Conservation (phyloP, 92 coral and sea anemone genomes). For the Porites divaricata region DNA sequence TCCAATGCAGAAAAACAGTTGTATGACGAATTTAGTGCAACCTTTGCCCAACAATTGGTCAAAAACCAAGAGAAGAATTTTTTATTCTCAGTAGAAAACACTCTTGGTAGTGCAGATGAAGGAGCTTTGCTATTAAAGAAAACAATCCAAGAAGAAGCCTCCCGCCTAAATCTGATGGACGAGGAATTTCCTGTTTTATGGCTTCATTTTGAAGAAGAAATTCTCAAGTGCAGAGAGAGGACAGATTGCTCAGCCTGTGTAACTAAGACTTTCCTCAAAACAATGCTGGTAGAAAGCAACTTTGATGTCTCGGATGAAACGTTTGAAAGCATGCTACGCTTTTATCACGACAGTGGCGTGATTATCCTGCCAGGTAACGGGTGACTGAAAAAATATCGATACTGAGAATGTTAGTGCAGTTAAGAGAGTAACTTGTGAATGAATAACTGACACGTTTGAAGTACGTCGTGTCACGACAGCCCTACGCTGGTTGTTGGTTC, state of each 20-base stretch:
- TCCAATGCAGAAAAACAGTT: slow-evolving; percentile 25
- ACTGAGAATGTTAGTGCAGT: too few species aligned
- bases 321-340: slow-evolving; percentile 68
- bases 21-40: slow-evolving; percentile 25
- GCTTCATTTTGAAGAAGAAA: slow-evolving; percentile 79
- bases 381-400: not conserved
- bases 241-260: slow-evolving; percentile 42
- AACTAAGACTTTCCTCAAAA: slow-evolving; percentile 25
- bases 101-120: slow-evolving; percentile 33
- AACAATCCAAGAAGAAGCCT: slow-evolving; percentile 58
- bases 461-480: too few species aligned
- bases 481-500: too few species aligned
- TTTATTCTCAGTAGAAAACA: slow-evolving; percentile 70
- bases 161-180: slow-evolving; percentile 17
- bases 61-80: slow-evolving; percentile 34
- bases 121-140: slow-evolving; percentile 45
- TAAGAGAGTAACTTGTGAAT: too few species aligned
- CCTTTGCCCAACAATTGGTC: slow-evolving; percentile 70
- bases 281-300: slow-evolving; percentile 17
- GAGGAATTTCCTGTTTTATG: slow-evolving; percentile 70
- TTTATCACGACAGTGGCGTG: slow-evolving; percentile 78
- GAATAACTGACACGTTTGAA: too few species aligned
- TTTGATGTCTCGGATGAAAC: slow-evolving; percentile 24
- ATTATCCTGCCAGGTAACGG: slow-evolving; percentile 71
- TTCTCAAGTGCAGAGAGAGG: slow-evolving; percentile 45